Evolutionary conservation across 2,888 invertebrate species (phyloP), one percentile per base, ranked within the genome.

Genomic region (Cephonodes hylas): DNA sequence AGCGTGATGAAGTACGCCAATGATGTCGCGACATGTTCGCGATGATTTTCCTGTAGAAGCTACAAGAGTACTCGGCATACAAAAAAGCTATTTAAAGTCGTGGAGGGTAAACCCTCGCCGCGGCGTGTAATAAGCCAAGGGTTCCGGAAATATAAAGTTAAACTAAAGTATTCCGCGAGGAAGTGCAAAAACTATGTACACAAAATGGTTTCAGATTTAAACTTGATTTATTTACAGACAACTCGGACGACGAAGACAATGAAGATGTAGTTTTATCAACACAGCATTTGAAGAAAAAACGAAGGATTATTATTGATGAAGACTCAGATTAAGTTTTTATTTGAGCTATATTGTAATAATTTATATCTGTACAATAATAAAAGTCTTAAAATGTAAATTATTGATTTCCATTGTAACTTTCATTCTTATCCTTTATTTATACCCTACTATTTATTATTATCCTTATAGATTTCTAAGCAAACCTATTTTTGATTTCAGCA

Each of bases 261-360:
- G 83, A 80, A 65, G 80, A 80, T 65, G 74, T 83, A 67, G 74
- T 85, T 67, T 67, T 80, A 70, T 71, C 81, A 66, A 73, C 77
- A 58, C 86, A 83, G 80, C 79, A 81, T 38, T 76, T 77, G 65
- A 83, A 77, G 65, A 86, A 82, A 73, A 88, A 81, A 70, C 83
- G 85, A 13, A 76, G 86, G 61, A 69, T 82, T 61, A 71, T 91
- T 67, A 91, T 91, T 63, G 90, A 91, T 46, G 89, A 89, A 63
- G 91, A 91, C 70, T 91, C 91, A 0, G 91, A 91, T 66, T 90
- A 69, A 77, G 68, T 34, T 44, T 59, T 31, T n/a, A 6, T 42
- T n/a, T 8, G n/a, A n/a, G n/a, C n/a, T n/a, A 34, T 18, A 23
- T 22, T 22, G 3, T 23, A 1, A 38, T 25, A n/a, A n/a, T 22